Conservation (phyloP, 2,888 invertebrate genomes). For the Caenorhabditis sulstoni region DNA sequence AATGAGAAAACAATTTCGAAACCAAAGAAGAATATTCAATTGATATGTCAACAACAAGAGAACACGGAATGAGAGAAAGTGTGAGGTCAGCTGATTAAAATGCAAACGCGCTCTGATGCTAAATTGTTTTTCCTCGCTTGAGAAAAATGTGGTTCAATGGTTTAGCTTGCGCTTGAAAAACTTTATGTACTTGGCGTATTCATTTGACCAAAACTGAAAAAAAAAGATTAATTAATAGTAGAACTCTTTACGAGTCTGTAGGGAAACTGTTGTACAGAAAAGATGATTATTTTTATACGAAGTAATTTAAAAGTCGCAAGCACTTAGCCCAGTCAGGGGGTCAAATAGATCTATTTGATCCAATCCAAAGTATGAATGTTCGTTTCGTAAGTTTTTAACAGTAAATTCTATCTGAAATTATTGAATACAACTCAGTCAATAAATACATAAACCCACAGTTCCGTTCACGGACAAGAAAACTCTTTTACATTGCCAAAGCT, state of each 20-base stretch:
- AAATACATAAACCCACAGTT: conserved; percentile 56
- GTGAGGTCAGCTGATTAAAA: conserved; percentile 48
- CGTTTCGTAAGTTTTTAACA: conserved; percentile 65
- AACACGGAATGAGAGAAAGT: not conserved
- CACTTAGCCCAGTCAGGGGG: conserved; percentile 56
- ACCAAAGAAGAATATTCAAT: not conserved
- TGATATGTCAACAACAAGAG: not conserved
- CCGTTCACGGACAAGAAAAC: conserved; percentile 65
- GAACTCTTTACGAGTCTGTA: too few relatives aligned
- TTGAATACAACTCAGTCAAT: not conserved
- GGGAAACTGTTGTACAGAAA: too few relatives aligned
- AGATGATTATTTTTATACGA: conserved; percentile 4
- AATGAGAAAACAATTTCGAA: not conserved
- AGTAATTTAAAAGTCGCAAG: conserved; percentile 40
- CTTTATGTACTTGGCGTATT: too few relatives aligned
- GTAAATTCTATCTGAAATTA: conserved; percentile 67
- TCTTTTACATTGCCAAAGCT: conserved; percentile 64
- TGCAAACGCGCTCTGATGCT: conserved; percentile 44
- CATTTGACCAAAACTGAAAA: too few relatives aligned
- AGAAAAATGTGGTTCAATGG: too few relatives aligned
- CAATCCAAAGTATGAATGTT: conserved; percentile 68
- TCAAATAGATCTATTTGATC: conserved; percentile 73
- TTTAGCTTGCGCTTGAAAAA: too few relatives aligned
- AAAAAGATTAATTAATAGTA: too few relatives aligned
- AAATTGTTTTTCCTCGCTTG: not conserved